phyloP scores from a whole-genome alignment of 2,888 invertebrate genomes.

The Drosophila mimica region DNA sequence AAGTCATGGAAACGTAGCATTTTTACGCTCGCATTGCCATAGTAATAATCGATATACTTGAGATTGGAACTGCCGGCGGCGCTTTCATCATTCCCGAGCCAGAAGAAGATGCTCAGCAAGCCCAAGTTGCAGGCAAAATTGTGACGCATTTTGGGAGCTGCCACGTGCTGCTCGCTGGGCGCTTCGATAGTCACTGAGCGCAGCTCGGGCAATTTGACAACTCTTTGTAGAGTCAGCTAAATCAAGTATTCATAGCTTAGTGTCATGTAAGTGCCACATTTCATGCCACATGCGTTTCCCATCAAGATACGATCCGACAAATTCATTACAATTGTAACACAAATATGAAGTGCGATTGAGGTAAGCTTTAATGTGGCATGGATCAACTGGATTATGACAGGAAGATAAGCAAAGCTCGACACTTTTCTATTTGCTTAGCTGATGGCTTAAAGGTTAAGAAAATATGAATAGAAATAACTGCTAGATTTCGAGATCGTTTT shows the following conservation, averaged over 20 bases:
- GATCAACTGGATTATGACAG: conserved; percentile 21
- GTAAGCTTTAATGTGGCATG: not conserved
- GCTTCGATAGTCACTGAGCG: conserved; percentile 48
- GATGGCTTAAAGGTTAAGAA: conserved; percentile 18
- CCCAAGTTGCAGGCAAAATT: conserved; percentile 35
- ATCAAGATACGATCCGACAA: conserved; percentile 57
- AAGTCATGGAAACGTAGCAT: conserved; percentile 77
- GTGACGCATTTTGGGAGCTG: conserved; percentile 38
- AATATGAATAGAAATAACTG: conserved; percentile 1
- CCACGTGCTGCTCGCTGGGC: conserved; percentile 31
- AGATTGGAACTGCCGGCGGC: conserved; percentile 24
- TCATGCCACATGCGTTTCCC: conserved; percentile 58
- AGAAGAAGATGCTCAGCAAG: conserved; percentile 37
- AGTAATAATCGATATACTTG: conserved; percentile 42
- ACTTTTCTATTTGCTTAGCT: not conserved
- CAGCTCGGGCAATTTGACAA: not conserved
- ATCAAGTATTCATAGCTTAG: not conserved
- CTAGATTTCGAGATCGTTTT: conserved; percentile 15
- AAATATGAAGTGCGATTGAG: conserved; percentile 17
- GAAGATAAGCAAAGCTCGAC: conserved; percentile 10
- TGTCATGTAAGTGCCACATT: conserved; percentile 42
- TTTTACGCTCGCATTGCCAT: conserved; percentile 55
- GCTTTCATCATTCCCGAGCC: conserved; percentile 43
- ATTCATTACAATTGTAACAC: conserved; percentile 48
- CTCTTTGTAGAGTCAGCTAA: conserved; percentile 40